Percentiles rank a stretch among this genome's conserved stretches.
These are phyloP conservation scores for Stichopus horrens DNA, from an alignment of 53 echinoderm and acorn worm species.

Conservation along the genomic window DNA sequence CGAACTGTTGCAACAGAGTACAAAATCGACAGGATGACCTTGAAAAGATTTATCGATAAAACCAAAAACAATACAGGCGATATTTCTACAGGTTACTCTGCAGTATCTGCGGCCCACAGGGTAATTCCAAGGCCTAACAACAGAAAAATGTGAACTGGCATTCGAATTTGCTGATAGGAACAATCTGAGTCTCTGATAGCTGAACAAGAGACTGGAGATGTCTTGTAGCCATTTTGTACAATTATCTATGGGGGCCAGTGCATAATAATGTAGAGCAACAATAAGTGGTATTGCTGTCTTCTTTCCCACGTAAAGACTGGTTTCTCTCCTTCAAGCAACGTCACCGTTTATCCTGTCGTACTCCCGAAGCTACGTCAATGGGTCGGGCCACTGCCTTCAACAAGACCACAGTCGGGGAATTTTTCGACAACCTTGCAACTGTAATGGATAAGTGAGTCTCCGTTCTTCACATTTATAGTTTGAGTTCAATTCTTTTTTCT, in stretches of 20 bases:
- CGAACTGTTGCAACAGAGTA: background rate
- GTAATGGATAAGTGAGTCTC: conserved; percentile 25
- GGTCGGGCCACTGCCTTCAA: conserved; percentile 38
- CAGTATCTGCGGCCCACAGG: background rate
- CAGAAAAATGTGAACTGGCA: background rate
- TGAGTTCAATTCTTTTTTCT: too few relatives aligned
- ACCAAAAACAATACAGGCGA: background rate
- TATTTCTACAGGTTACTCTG: conserved; percentile 12
- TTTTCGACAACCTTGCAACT: conserved; percentile 26
- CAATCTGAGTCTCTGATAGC: conserved; percentile 9
- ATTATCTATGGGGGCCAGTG: too few relatives aligned
- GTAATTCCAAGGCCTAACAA: background rate
- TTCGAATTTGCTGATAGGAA: conserved; percentile 21
- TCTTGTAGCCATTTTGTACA: too few relatives aligned
- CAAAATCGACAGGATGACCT: conserved; percentile 8
- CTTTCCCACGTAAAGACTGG: background rate
- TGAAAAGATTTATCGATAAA: conserved; percentile 10
- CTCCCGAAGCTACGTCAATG: conserved; percentile 37
- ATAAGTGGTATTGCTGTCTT: background rate
- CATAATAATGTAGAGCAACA: too few relatives aligned
- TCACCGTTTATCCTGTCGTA: background rate
- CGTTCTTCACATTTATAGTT: too few relatives aligned
- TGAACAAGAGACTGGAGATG: background rate
- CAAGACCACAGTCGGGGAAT: too few relatives aligned
- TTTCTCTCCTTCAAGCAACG: background rate